A percentile compares a stretch with the other conserved stretches of the same genome.
phyloP scores from a whole-genome alignment of 2,888 invertebrate genomes.

The Psylliodes chrysocephalus region DNA sequence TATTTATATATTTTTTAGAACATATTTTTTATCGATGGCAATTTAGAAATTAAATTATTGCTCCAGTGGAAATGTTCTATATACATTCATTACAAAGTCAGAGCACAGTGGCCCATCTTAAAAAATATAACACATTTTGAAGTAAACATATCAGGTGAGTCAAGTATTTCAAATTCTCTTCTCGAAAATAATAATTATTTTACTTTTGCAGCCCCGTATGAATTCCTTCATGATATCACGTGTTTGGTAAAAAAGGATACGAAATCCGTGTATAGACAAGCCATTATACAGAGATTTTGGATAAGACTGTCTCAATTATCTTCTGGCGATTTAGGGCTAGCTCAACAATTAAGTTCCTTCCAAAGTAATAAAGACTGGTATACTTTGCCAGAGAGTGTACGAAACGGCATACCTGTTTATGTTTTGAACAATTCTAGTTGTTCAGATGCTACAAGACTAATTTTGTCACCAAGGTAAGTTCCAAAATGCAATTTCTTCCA shows the following conservation, averaged over 20 bases:
- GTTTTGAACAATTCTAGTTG: constrained; percentile 57
- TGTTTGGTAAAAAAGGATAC: constrained; percentile 72
- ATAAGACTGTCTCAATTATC: constrained; percentile 72
- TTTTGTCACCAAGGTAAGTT: constrained; percentile 62
- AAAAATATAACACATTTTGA: constrained; percentile 61
- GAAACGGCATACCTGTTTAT: constrained; percentile 77
- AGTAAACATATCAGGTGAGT: constrained; percentile 60
- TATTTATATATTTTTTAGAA: constrained; percentile 65
- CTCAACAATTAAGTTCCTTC: constrained; percentile 77
- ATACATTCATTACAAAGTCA: constrained; percentile 74
- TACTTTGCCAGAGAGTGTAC: constrained; percentile 75
- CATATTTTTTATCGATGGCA: constrained; percentile 66
- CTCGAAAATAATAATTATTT: no score
- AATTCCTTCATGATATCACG: constrained; percentile 79
- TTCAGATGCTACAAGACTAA: constrained; percentile 58
- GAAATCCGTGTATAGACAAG: constrained; percentile 73
- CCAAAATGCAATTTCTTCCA: constrained; percentile 13
- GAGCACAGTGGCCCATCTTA: constrained; percentile 70
- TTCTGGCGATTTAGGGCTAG: constrained; percentile 73
- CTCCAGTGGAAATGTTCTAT: constrained; percentile 80
- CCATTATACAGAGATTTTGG: constrained; percentile 75
- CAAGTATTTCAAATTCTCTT: no score
- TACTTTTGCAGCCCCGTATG: constrained; percentile 70
- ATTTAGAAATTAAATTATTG: constrained; percentile 72
- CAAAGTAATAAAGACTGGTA: constrained; percentile 70